Evolutionary conservation across 2,113 vertebrate genomes (phyloP).

Genomic region (Paracanthobrama guichenoti): DNA sequence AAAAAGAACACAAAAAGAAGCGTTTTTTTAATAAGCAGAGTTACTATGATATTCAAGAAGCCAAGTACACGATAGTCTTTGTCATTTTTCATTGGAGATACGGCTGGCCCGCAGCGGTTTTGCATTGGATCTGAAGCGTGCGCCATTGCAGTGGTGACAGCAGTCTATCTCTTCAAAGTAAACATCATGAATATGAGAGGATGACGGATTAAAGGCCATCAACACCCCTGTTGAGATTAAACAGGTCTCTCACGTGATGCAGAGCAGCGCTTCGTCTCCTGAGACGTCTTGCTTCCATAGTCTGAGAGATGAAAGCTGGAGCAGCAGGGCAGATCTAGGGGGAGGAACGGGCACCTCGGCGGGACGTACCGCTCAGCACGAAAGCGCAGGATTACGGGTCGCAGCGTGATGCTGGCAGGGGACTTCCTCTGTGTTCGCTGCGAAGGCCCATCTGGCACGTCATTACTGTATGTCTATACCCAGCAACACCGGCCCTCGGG

Average conservation of each 20-base stretch:
- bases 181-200: conserved; percentile 43
- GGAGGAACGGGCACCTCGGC: background rate
- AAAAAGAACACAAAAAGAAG: background rate
- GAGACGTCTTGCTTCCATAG: conserved; percentile 25
- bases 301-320: conserved; percentile 49
- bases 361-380: conserved; percentile 11
- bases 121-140: background rate
- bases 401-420: conserved; percentile 20
- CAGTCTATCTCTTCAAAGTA: conserved; percentile 30
- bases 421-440: conserved; percentile 34
- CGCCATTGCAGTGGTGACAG: background rate
- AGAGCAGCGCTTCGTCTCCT: background rate
- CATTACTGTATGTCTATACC: conserved; percentile 10
- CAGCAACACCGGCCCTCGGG: background rate
- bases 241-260: conserved; percentile 14
- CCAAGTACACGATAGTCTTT: background rate
- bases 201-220: conserved; percentile 44
- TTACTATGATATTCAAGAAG: background rate
- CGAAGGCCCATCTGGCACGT: conserved; percentile 42
- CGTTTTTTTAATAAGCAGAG: background rate
- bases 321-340: conserved; percentile 14
- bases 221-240: conserved; percentile 47
- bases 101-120: background rate
- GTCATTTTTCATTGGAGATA: background rate
- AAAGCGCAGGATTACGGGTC: conserved; percentile 42